Conservation (phyloP, 2,888 invertebrate genomes). For the Dryadula phaetusa region DNA sequence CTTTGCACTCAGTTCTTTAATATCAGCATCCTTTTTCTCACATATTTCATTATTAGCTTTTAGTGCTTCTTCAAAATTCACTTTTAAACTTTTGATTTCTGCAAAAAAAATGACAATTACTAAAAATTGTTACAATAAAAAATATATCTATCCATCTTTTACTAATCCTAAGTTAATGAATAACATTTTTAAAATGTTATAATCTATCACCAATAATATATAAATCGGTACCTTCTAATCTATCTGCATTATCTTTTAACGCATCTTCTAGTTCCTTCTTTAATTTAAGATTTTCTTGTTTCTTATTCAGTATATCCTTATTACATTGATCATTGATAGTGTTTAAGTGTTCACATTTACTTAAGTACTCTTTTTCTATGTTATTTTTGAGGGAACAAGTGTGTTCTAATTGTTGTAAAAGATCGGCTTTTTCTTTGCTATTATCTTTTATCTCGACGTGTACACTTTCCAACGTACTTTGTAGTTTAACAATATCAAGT, state of each 20-base stretch:
- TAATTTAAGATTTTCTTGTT: slow-evolving; percentile 44
- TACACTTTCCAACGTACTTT: slow-evolving; percentile 47
- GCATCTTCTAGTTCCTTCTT: slow-evolving; percentile 49
- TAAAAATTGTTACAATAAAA: background rate
- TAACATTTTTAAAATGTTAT: too few relatives aligned
- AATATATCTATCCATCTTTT: too few relatives aligned
- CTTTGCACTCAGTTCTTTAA: slow-evolving; percentile 48
- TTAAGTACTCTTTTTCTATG: slow-evolving; percentile 57
- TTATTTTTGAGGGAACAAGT: slow-evolving; percentile 51
- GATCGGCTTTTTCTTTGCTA: slow-evolving; percentile 51
- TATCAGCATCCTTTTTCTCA: slow-evolving; percentile 50
- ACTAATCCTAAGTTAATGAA: too few relatives aligned
- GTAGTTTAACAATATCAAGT: slow-evolving; percentile 52
- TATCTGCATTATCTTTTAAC: slow-evolving; percentile 51
- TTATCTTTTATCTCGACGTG: slow-evolving; percentile 46
- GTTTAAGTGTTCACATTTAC: slow-evolving; percentile 51
- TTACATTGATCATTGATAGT: slow-evolving; percentile 49
- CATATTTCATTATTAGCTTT: slow-evolving; percentile 39
- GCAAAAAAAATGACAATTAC: slow-evolving; percentile 43
- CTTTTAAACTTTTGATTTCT: slow-evolving; percentile 52
- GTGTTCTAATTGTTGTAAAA: slow-evolving; percentile 51
- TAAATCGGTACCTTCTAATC: slow-evolving; percentile 52
- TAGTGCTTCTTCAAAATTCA: slow-evolving; percentile 44
- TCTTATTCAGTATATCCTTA: slow-evolving; percentile 50
- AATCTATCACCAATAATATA: background rate